Conservation (phyloP, 2,888 invertebrate genomes). For the Eupithecia insigniata region DNA sequence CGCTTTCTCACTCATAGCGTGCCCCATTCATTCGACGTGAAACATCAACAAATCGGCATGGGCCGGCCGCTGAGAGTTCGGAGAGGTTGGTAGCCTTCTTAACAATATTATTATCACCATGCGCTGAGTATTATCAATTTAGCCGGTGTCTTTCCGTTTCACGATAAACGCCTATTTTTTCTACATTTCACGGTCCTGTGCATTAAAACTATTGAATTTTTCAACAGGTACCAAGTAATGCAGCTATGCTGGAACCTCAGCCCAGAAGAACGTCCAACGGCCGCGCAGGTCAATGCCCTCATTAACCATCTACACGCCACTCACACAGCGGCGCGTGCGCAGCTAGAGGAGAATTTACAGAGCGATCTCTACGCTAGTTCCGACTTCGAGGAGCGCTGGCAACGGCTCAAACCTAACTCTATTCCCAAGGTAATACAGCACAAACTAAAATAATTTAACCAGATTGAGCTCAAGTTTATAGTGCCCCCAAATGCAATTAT, state of each 20-base stretch:
- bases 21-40: too few relatives aligned
- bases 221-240: slow-evolving; percentile 87
- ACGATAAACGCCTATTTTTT: too few relatives aligned
- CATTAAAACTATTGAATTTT: not conserved
- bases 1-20: too few relatives aligned
- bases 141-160: too few relatives aligned
- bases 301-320: slow-evolving; percentile 72
- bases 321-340: slow-evolving; percentile 62
- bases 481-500: not conserved
- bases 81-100: too few relatives aligned
- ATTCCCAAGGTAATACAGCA: slow-evolving; percentile 73
- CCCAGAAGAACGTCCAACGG: slow-evolving; percentile 63
- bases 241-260: slow-evolving; percentile 86
- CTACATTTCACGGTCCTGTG: too few relatives aligned
- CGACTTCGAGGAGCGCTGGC: slow-evolving; percentile 90
- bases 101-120: too few relatives aligned
- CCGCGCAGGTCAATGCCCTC: slow-evolving; percentile 73
- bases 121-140: too few relatives aligned
- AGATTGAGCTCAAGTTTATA: not conserved
- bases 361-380: slow-evolving; percentile 61
- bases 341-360: slow-evolving; percentile 59
- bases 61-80: too few relatives aligned
- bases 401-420: slow-evolving; percentile 87
- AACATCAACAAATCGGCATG: too few relatives aligned
- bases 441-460: not conserved